Evolutionary conservation across 2,797 vertebrate genomes (phyloP), one percentile per base, ranked within the genome.

Genomic region (Falco cherrug): DNA sequence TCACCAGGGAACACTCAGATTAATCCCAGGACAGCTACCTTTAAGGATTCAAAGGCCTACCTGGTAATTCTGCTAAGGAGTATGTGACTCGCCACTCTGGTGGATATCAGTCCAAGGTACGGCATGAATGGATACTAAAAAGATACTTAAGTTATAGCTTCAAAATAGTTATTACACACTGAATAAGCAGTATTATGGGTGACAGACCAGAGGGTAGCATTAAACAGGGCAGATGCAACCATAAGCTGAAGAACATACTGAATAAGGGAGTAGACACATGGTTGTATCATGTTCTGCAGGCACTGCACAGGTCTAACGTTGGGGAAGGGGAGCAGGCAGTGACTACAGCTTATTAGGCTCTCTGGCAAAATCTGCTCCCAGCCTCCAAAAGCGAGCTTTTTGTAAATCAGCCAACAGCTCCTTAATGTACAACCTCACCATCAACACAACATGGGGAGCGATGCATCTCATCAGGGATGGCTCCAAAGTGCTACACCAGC

Each of bases 251-350:
- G 5, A n/a, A 69, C 43, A 45, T 45, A 45, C 17, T 17, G 43
- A 45, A 45, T 14, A 24, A 88, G n/a, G 39, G 54, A 79, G 37
- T 12, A 53, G 13, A 22, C 18, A 5, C 26, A 1, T 2, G 18
- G 21, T 12, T 37, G 4, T 25, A 54, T 8, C 8, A 3, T 6
- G 20, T 3, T 2, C 68, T 29, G 13, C 14, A 29, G 39, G 59
- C 18, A n/a, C 39, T 17, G 33, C 39, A 31, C 2, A 2, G 41
- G 33, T 35, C 53, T 76, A 50, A 19, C 0, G 0, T 10, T 48
- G 54, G 10, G 31, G 31, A 69, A 45, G 29, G 9, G 28, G 11
- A 84, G 48, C 47, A 54, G 56, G 25, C 48, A 90, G 45, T 26
- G 54, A 29, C 41, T 54, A 3, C 37, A 54, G 53, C 45, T 73